Evolutionary conservation across 2,888 invertebrate species (phyloP).

Genomic region (Erebia aethiops): DNA sequence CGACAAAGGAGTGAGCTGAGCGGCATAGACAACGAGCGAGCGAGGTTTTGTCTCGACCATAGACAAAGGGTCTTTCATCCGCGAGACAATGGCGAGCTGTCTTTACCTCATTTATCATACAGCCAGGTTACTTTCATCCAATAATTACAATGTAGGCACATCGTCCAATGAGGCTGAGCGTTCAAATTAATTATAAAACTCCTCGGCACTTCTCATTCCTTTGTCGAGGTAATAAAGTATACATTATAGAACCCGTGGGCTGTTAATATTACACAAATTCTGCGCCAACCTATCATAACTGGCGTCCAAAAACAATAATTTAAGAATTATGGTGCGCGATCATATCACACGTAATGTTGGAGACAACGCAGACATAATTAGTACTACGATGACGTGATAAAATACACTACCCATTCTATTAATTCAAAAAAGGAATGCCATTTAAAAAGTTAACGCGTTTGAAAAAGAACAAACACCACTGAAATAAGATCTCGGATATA

Average conservation of each 20-base stretch:
- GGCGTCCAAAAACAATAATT: conserved; percentile 41
- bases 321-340: conserved; percentile 48
- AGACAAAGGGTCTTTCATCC: conserved; percentile 80
- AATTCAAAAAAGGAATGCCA: conserved; percentile 56
- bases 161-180: conserved; percentile 54
- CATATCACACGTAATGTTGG: conserved; percentile 51
- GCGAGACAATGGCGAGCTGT: conserved; percentile 71
- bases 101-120: conserved; percentile 81
- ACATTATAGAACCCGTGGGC: conserved; percentile 24
- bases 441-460: conserved; percentile 47
- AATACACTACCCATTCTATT: conserved; percentile 49
- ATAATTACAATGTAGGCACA: conserved; percentile 74
- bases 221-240: conserved; percentile 49
- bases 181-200: conserved; percentile 66
- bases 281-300: conserved; percentile 44
- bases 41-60: conserved; percentile 72
- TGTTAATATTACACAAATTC: conserved; percentile 32
- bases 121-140: conserved; percentile 80
- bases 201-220: conserved; percentile 55
- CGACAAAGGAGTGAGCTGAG: conserved; percentile 72
- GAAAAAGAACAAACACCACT: conserved; percentile 52
- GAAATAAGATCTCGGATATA: conserved; percentile 48
- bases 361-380: conserved; percentile 53
- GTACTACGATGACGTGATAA: conserved; percentile 58
- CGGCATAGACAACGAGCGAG: conserved; percentile 75